Base-by-base conservation (phyloP, 2,797 vertebrate genomes). In the Lerista edwardsae region DNA sequence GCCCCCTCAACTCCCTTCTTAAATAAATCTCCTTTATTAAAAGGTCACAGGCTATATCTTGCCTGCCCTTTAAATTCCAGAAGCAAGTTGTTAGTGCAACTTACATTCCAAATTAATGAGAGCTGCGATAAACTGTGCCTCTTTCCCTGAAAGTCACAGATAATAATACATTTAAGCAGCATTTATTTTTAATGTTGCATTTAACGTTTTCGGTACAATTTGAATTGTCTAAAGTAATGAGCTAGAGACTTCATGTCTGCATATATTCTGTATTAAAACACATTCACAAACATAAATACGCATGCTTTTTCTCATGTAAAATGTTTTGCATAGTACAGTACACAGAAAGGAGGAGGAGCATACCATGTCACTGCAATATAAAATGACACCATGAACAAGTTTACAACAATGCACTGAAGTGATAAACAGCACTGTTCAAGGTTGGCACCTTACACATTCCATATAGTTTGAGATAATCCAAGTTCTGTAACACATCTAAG, bases 81-180 rank as follows among this genome's bases (percentile, higher is more conserved):
- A 91, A 91, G 88, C 39, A 0, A 94, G 90, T 83, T 91, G 93
- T 89, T 94, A 94, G 91, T 93, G 79, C 84, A 92, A 91, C 83
- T 91, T 90, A 87, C 94, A 94, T 94, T 95, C 93, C 93, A 93
- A 92, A 93, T 95, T 94, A 95, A 94, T 92, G 93, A 94, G 92
- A 87, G 88, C 39, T 87, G n/a, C 73, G 91, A 94, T 93, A 93
- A 92, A 93, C 93, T 90, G 78, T 88, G 89, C 86, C 83, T 91
- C 90, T 90, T 88, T 77, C 68, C 84, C 91, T 86, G 79, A 17
- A 86, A 91, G 47, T 44, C 44, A 61, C 44, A 76, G 87, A 90
- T 79, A 88, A 92, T 87, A 93, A 85, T 39, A 80, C 25, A 84
- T 91, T 76, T 88, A 65, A 89, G 79, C 44, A 81, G 67, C 39